Conservation (phyloP, 2,113 vertebrate genomes). For the Prionailurus viverrinus region DNA sequence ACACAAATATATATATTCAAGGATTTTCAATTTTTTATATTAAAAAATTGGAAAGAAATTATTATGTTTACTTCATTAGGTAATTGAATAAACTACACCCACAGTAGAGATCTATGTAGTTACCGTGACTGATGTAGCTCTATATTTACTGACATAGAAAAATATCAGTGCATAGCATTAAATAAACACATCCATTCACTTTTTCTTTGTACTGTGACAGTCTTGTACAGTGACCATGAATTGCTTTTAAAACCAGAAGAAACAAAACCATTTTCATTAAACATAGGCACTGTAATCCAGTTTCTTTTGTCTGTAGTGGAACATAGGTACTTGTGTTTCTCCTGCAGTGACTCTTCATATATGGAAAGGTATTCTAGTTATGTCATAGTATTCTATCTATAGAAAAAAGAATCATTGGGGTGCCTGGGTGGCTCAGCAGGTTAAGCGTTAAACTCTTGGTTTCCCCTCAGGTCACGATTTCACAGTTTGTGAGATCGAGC, state of each 20-base stretch:
- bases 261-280: slow-evolving; percentile 17
- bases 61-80: background rate
- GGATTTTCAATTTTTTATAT: slow-evolving; percentile 19
- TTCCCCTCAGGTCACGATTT: no score
- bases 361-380: background rate
- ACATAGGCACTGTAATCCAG: background rate
- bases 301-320: background rate
- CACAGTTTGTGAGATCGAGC: no score
- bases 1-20: background rate
- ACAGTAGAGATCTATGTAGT: background rate
- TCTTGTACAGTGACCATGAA: background rate
- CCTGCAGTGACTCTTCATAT: background rate
- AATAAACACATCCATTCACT: background rate
- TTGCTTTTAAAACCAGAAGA: slow-evolving; percentile 44
- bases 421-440: no score
- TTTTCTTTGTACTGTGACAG: slow-evolving; percentile 24
- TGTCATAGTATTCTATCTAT: background rate
- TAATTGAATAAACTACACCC: background rate
- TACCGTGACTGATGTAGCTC: background rate
- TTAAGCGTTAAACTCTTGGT: no score
- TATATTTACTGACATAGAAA: background rate
- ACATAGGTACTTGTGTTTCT: background rate
- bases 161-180: background rate
- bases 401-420: background rate
- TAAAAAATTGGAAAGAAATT: background rate